A percentile compares a stretch with the other conserved stretches of the same genome.
phyloP scores from a whole-genome alignment of 2,888 invertebrate species.

The Philhelius pedissequus region DNA sequence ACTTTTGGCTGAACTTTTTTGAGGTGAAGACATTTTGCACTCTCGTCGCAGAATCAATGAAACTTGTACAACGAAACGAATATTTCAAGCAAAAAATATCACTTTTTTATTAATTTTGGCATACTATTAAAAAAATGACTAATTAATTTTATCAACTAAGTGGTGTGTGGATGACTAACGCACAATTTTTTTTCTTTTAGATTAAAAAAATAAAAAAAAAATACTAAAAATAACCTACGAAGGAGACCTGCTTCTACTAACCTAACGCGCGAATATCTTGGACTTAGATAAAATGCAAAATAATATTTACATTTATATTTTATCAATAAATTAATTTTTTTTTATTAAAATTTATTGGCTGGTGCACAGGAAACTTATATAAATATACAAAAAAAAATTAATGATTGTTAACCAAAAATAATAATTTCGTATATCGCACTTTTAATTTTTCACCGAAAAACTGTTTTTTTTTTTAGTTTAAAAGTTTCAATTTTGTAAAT shows the following conservation, averaged over 20 bases:
- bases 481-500: background rate
- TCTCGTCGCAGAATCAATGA: constrained; percentile 29
- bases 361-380: background rate
- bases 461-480: no score
- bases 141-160: background rate
- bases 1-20: constrained; percentile 42
- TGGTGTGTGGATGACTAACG: background rate
- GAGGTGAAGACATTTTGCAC: constrained; percentile 59
- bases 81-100: background rate
- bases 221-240: constrained; percentile 12
- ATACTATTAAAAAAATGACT: background rate
- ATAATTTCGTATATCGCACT: background rate
- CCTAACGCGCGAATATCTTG: background rate
- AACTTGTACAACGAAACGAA: background rate
- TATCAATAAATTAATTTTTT: background rate
- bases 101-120: constrained; percentile 5
- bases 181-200: background rate
- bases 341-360: background rate
- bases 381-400: background rate
- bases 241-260: background rate
- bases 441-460: no score
- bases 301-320: constrained; percentile 10
- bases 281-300: background rate
- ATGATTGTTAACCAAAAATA: background rate
- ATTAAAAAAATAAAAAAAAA: background rate